These are phyloP conservation scores for Bradysia coprophila DNA, from an alignment of 1,140 invertebrate species.

Conservation along the genomic window DNA sequence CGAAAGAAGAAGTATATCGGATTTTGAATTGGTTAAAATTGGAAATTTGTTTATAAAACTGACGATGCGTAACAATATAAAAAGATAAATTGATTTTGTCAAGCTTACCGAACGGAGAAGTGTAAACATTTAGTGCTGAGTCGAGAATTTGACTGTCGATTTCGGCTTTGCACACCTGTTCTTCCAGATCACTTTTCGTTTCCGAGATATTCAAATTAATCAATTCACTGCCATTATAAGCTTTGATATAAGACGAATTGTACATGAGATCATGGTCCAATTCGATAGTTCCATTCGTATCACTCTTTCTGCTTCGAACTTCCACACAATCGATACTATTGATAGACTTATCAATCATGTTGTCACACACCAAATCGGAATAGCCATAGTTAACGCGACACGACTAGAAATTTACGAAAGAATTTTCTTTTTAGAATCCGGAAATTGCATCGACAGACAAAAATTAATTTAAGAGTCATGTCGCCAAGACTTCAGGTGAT, in stretches of 20 bases:
- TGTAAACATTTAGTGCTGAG: conserved; percentile 13
- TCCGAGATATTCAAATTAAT: neutral
- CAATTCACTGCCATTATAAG: neutral
- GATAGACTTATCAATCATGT: conserved; percentile 25
- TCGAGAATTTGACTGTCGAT: conserved; percentile 35
- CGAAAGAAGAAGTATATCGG: too few relatives aligned
- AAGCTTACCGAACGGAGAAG: neutral
- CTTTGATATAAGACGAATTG: conserved; percentile 9
- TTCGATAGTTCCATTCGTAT: neutral
- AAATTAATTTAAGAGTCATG: neutral
- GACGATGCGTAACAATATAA: too few relatives aligned
- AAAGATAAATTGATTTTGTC: too few relatives aligned
- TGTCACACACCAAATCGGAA: conserved; percentile 32
- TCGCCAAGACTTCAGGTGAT: too few relatives aligned
- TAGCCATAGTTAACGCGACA: conserved; percentile 40
- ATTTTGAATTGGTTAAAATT: too few relatives aligned
- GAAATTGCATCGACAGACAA: neutral
- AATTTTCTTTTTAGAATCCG: too few relatives aligned
- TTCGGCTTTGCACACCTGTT: conserved; percentile 21
- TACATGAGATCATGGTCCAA: conserved; percentile 3
- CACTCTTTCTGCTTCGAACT: conserved; percentile 19
- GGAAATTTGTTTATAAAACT: too few relatives aligned
- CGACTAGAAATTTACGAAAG: conserved; percentile 17
- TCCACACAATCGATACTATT: conserved; percentile 18
- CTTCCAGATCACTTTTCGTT: neutral